These are phyloP conservation scores for Heteromyza rotundicornis DNA, from an alignment of 2,888 invertebrate species.

Conservation along the genomic window DNA sequence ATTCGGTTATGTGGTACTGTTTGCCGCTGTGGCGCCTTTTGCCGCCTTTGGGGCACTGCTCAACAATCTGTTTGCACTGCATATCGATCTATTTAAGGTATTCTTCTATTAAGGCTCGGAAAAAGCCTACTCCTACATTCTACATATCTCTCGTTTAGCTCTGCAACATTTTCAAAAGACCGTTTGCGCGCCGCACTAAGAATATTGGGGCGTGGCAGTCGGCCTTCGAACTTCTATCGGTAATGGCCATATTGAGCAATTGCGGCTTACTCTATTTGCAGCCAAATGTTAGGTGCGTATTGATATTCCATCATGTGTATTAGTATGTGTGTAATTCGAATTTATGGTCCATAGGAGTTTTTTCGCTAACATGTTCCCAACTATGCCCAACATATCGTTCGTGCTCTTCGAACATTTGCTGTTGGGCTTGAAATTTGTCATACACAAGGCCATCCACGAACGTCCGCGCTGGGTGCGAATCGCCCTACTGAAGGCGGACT, in stretches of 20 bases:
- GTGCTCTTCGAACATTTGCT: conserved; percentile 75
- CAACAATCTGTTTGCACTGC: conserved; percentile 77
- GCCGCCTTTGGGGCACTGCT: conserved; percentile 77
- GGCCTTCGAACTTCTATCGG: conserved; percentile 63
- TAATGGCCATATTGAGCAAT: conserved; percentile 78
- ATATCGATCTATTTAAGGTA: conserved; percentile 76
- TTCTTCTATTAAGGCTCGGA: no score
- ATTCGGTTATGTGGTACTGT: conserved; percentile 79
- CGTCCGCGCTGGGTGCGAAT: conserved; percentile 73
- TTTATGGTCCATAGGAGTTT: conserved; percentile 44
- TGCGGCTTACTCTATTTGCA: conserved; percentile 75
- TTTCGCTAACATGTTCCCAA: conserved; percentile 52
- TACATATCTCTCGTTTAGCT: conserved; percentile 60
- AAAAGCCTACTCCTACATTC: neutral
- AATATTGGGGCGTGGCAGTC: conserved; percentile 82
- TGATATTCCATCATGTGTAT: neutral
- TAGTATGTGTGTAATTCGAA: conserved; percentile 5
- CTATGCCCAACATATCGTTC: conserved; percentile 64
- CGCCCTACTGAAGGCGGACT: conserved; percentile 68
- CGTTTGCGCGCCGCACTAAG: conserved; percentile 71
- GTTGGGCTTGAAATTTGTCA: conserved; percentile 69
- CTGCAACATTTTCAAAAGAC: conserved; percentile 73
- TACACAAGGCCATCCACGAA: conserved; percentile 74
- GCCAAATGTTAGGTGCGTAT: conserved; percentile 66
- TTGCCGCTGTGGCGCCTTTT: conserved; percentile 78